Conservation (phyloP, 1,140 invertebrate species). For the Drosophila asahinai region DNA sequence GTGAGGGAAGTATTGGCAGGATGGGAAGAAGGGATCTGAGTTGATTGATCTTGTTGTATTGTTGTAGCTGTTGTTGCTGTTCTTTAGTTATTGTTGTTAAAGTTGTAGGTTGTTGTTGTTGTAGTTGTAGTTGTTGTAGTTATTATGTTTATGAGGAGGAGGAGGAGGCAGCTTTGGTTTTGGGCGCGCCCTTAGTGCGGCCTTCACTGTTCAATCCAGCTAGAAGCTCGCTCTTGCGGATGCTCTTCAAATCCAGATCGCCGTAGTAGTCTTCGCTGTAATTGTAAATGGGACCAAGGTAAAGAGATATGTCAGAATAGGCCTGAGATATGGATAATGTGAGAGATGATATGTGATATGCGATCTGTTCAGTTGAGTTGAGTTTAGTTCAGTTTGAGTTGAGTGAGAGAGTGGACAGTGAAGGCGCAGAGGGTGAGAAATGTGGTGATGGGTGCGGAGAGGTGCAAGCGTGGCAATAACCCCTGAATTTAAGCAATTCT, state of each 20-base stretch:
- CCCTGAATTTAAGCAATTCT: conserved; percentile 17
- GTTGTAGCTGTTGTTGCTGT: conserved; percentile 47
- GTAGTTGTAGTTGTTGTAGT: conserved; percentile 57
- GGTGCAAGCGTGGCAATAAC: conserved; percentile 58
- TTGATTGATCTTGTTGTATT: conserved; percentile 75
- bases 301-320: conserved; percentile 81
- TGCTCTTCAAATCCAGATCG: conserved; percentile 96
- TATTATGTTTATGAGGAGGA: conserved; percentile 83
- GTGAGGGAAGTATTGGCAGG: conserved; percentile 44
- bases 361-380: conserved; percentile 1
- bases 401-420: conserved; percentile 31
- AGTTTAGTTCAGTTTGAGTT: conserved; percentile 2
- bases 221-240: conserved; percentile 95
- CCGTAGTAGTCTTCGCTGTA: conserved; percentile 98
- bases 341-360: conserved; percentile 32
- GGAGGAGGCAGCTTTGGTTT: conserved; percentile 85
- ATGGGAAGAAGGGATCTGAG: conserved; percentile 54
- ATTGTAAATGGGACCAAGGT: conserved; percentile 85
- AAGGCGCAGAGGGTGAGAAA: conserved; percentile 14
- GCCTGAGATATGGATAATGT: conserved; percentile 70
- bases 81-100: conserved; percentile 63
- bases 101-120: conserved; percentile 60
- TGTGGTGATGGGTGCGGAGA: conserved; percentile 25
- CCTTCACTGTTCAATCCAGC: conserved; percentile 90
- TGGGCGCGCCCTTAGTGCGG: conserved; percentile 80